These are phyloP conservation scores for Colostygia pectinataria DNA, from an alignment of 2,888 invertebrate species.

Conservation along the genomic window DNA sequence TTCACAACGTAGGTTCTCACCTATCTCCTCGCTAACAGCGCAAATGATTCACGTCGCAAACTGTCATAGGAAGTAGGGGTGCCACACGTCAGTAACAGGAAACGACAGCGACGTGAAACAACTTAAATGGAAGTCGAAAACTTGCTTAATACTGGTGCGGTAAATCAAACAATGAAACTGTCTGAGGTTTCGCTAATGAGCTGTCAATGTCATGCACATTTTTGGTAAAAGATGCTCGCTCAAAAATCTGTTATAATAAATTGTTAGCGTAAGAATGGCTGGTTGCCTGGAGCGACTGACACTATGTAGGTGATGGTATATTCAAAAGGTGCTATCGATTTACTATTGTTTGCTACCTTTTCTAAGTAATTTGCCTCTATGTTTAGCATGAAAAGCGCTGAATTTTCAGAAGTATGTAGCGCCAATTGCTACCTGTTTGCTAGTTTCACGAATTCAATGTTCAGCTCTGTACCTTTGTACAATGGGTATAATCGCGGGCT, in stretches of 20 bases:
- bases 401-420: too few relatives aligned
- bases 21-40: not conserved
- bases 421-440: too few relatives aligned
- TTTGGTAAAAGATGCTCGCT: not conserved
- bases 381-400: too few relatives aligned
- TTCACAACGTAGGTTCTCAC: not conserved
- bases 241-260: not conserved
- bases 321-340: too few relatives aligned
- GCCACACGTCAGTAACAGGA: conserved; percentile 21
- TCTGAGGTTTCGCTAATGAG: conserved; percentile 16
- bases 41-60: conserved; percentile 19
- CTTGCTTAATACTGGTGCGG: conserved; percentile 14
- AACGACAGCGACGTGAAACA: conserved; percentile 19
- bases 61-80: conserved; percentile 24
- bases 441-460: too few relatives aligned
- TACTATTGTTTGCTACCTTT: too few relatives aligned
- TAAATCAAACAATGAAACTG: conserved; percentile 11
- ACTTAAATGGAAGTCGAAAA: conserved; percentile 20
- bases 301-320: too few relatives aligned
- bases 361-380: too few relatives aligned
- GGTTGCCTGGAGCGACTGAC: too few relatives aligned
- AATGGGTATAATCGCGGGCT: too few relatives aligned
- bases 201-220: conserved; percentile 8
- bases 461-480: too few relatives aligned
- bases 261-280: too few relatives aligned